A percentile compares a stretch with the other conserved stretches of the same genome.
These are phyloP conservation scores for Teleogryllus occipitalis DNA, from an alignment of 1,140 invertebrate species.

Conservation along the genomic window DNA sequence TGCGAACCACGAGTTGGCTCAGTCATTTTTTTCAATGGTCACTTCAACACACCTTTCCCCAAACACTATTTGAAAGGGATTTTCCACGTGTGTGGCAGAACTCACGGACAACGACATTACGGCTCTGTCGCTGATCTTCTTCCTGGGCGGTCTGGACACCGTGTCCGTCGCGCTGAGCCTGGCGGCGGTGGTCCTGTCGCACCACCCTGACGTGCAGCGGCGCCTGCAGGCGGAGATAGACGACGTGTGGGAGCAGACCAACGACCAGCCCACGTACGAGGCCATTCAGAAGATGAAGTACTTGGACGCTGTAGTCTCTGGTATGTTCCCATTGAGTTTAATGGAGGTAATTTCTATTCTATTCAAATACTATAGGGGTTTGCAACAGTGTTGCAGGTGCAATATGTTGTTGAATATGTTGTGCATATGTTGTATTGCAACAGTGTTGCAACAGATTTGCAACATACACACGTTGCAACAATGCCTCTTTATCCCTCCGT, in stretches of 20 bases:
- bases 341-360: too few relatives aligned
- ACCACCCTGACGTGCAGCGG: slow-evolving; percentile 49
- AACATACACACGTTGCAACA: too few relatives aligned
- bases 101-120: slow-evolving; percentile 14
- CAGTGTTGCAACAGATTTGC: too few relatives aligned
- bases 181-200: slow-evolving; percentile 41
- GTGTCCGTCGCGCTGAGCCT: slow-evolving; percentile 45
- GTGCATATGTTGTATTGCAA: too few relatives aligned
- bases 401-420: too few relatives aligned
- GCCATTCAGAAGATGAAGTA: slow-evolving; percentile 39
- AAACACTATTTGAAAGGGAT: too few relatives aligned
- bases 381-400: too few relatives aligned
- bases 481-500: too few relatives aligned
- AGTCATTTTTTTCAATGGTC: too few relatives aligned
- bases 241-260: slow-evolving; percentile 26
- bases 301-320: slow-evolving; percentile 43
- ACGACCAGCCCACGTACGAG: slow-evolving; percentile 30
- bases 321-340: slow-evolving; percentile 26
- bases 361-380: too few relatives aligned
- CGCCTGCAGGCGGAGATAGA: slow-evolving; percentile 46
- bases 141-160: slow-evolving; percentile 56
- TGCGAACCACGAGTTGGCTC: too few relatives aligned
- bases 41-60: too few relatives aligned
- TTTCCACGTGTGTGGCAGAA: background rate
- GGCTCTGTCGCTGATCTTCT: slow-evolving; percentile 39